Evolutionary conservation across 2,113 vertebrate species (phyloP).

Genomic region (Neolamprologus toae): DNA sequence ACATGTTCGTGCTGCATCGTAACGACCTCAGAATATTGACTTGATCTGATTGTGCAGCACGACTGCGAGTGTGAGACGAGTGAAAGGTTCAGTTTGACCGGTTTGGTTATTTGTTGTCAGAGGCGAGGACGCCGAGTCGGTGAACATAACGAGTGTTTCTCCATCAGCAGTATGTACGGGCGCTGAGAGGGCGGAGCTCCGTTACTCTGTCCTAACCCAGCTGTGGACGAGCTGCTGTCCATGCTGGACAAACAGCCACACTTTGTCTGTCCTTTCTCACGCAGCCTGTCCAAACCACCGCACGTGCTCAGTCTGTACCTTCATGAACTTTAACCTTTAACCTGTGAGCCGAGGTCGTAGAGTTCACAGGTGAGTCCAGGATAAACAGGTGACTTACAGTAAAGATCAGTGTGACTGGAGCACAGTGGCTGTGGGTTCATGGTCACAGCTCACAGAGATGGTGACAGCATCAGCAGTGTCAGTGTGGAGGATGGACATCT

Average conservation of each 20-base stretch:
- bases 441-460: neutral
- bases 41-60: neutral
- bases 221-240: neutral
- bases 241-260: neutral
- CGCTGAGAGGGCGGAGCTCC: neutral
- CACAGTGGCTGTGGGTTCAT: neutral
- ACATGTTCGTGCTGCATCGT: neutral
- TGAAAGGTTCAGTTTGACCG: neutral
- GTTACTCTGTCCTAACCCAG: fast-evolving
- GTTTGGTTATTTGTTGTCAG: neutral
- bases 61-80: fast-evolving
- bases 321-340: neutral
- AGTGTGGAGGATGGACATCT: neutral
- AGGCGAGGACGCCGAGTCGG: neutral
- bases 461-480: neutral
- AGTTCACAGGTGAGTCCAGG: neutral
- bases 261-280: neutral
- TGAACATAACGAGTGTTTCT: neutral
- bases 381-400: neutral
- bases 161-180: neutral
- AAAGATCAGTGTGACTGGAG: neutral
- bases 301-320: neutral
- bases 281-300: neutral
- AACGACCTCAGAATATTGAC: neutral
- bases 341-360: neutral